Base-by-base conservation (phyloP, 2,797 vertebrate genomes). In the Characodon lateralis region DNA sequence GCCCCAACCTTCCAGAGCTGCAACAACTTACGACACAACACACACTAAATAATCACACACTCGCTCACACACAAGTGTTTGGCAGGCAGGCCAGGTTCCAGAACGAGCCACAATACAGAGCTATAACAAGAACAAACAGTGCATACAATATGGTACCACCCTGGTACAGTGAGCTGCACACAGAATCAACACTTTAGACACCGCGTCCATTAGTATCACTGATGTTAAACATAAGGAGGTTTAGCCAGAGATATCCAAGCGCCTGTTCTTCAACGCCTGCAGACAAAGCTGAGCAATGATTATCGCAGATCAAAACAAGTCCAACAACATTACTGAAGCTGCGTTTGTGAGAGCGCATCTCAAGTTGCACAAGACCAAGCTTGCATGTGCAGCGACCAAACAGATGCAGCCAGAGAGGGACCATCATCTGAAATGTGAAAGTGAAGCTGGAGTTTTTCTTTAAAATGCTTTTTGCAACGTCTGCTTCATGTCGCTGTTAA, bases 1-100 rank as follows among this genome's bases (percentile, higher is more conserved):
- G 92, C 88, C 88, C 81, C 87, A 88, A 91, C 85, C 91, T 95
- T 95, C 93, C 90, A 95, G 93, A 96, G 86, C 53, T 24, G 5
- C 35, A 96, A 85, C 94, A 90, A 89, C 91, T 89, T 90, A 89
- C 91, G 89, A 91, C 85, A 84, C 76, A 82, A 78, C 78, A 82
- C 77, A 61, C n/a, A 10, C n/a, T 56, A 74, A 71, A 24, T 18
- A 61, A 16, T 9, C 61, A 35, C 31, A 50, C 48, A 8, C 43
- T 7, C 43, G 10, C 43, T 12, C 12, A 13, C 43, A 35, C 72
- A 61, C 78, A 58, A 74, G 85, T 87, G 74, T 87, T 85, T 89
- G 82, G 85, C 85, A 80, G 85, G 77, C 84, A 75, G 71, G 71
- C 82, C 77, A 86, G 88, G 85, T 91, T 93, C 88, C 86, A 90